A percentile compares a stretch with the other conserved stretches of the same genome.
Evolutionary conservation across 2,797 vertebrate species (phyloP).

Genomic region (Rousettus madagascariensis): DNA sequence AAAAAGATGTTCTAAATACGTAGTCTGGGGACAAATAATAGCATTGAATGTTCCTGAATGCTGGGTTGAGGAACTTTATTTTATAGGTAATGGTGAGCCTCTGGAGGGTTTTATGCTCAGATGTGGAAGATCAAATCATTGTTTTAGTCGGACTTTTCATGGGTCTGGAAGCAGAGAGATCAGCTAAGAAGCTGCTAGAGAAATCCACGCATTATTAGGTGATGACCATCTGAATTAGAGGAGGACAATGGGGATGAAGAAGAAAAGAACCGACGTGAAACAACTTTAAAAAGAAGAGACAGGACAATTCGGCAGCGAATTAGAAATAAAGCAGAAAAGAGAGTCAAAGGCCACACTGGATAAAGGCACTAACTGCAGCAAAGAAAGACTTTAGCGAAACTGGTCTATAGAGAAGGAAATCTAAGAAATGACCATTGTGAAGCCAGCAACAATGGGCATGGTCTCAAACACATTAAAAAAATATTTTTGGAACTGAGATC

Average conservation of each 20-base stretch:
- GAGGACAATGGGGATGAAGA: not conserved
- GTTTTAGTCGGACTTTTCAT: not conserved
- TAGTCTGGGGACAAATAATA: not conserved
- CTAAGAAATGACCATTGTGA: not conserved
- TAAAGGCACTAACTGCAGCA: not conserved
- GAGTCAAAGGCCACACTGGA: not conserved
- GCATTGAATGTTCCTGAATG: no score
- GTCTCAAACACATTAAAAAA: not conserved
- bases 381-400: not conserved
- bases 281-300: not conserved
- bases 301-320: not conserved
- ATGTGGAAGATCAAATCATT: not conserved
- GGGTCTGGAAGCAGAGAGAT: not conserved
- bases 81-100: not conserved
- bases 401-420: not conserved
- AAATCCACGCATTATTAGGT: not conserved
- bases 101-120: not conserved
- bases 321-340: not conserved
- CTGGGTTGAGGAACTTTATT: not conserved
- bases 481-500: not conserved
- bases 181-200: not conserved
- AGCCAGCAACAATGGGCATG: not conserved
- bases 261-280: not conserved
- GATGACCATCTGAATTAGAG: no score
- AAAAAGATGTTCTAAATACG: not conserved